Conservation (phyloP, 1,140 invertebrate genomes). For the Drosophila nasuta region DNA sequence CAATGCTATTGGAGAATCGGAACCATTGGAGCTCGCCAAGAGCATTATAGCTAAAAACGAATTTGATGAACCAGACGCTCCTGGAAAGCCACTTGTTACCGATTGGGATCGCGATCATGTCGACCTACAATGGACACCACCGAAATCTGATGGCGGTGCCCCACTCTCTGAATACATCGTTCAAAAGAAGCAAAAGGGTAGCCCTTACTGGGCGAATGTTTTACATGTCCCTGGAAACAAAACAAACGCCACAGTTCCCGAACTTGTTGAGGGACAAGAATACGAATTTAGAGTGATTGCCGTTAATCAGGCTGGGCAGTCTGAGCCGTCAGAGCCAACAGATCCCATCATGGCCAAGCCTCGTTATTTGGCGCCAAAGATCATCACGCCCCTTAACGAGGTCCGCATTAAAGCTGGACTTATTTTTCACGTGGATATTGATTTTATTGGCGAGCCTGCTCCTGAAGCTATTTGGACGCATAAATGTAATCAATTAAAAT, state of each 20-base stretch:
- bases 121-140: conserved; percentile 94
- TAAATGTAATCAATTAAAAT: conserved; percentile 88
- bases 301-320: conserved; percentile 97
- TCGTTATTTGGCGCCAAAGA: conserved; percentile 95
- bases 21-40: conserved; percentile 93
- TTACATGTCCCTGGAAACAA: conserved; percentile 92
- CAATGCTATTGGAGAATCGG: conserved; percentile 97
- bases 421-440: conserved; percentile 96
- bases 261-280: conserved; percentile 96
- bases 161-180: conserved; percentile 97
- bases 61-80: conserved; percentile 96
- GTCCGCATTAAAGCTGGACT: conserved; percentile 96
- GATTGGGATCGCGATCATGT: conserved; percentile 98
- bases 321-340: conserved; percentile 97
- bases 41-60: conserved; percentile 97
- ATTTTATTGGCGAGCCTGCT: conserved; percentile 95
- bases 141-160: conserved; percentile 95
- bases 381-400: conserved; percentile 94
- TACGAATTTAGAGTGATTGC: conserved; percentile 99
- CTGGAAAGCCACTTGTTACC: conserved; percentile 94
- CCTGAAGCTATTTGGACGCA: conserved; percentile 93
- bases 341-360: conserved; percentile 94
- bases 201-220: conserved; percentile 95
- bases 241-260: conserved; percentile 92
- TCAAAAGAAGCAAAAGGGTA: conserved; percentile 98